phyloP scores from a whole-genome alignment of 1,140 invertebrate species.

The Solenopsis fugax region DNA sequence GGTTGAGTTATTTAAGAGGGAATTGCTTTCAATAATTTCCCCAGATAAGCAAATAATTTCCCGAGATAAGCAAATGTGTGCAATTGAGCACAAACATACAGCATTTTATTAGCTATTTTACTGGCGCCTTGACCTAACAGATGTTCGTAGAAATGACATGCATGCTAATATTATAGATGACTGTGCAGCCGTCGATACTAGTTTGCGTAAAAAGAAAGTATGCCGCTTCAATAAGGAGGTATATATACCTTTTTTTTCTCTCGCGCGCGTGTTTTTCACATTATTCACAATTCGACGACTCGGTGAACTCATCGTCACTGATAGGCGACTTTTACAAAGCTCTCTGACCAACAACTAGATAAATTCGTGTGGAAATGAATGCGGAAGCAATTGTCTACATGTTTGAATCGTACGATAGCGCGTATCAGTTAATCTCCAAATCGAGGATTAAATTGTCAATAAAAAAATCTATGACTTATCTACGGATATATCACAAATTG shows the following conservation, averaged over 20 bases:
- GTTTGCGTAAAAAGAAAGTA: constrained; percentile 20
- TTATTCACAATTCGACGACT: constrained; percentile 37
- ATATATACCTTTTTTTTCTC: neutral
- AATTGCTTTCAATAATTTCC: neutral
- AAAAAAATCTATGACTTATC: neutral
- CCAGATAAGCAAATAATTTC: too few species aligned
- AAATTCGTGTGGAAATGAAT: neutral
- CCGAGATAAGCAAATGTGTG: neutral
- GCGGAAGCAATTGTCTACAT: neutral
- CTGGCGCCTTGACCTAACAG: constrained; percentile 23
- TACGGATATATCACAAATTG: too few species aligned
- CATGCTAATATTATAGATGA: constrained; percentile 32
- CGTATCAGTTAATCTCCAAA: neutral
- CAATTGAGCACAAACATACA: neutral
- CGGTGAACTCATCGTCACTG: neutral
- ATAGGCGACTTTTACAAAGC: neutral
- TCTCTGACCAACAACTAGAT: neutral
- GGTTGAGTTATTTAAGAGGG: neutral
- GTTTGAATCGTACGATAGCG: neutral
- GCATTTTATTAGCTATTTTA: constrained; percentile 19
- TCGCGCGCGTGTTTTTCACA: neutral
- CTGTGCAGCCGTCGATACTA: neutral
- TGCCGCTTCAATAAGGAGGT: neutral
- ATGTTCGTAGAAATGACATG: constrained; percentile 36
- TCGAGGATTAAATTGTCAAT: neutral